Evolutionary conservation across 2,888 invertebrate genomes (phyloP).

Genomic region (Galerucella pusilla): DNA sequence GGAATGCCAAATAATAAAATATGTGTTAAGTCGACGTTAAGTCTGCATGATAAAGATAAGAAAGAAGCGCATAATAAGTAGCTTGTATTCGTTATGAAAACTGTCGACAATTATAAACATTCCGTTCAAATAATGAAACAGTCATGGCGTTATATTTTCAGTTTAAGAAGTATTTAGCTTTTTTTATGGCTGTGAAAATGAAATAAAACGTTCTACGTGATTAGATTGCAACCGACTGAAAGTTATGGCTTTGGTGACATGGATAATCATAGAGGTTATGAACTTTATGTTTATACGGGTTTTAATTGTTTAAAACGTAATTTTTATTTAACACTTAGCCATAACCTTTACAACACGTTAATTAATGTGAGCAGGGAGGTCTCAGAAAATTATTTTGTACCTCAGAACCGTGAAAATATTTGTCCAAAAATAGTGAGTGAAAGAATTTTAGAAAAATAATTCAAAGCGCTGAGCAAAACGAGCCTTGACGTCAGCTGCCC

Average conservation of each 20-base stretch:
- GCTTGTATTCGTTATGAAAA: constrained; percentile 17
- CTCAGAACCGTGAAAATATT: too few relatives aligned
- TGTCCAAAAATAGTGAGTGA: too few relatives aligned
- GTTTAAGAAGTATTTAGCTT: constrained; percentile 17
- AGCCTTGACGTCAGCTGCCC: too few relatives aligned
- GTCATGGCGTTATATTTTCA: constrained; percentile 19
- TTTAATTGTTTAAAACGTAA: neutral
- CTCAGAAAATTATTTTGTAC: too few relatives aligned
- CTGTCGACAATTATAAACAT: constrained; percentile 20
- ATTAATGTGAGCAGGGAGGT: too few relatives aligned
- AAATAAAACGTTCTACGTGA: neutral
- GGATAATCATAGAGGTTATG: neutral
- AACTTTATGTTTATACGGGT: neutral
- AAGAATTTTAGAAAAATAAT: too few relatives aligned
- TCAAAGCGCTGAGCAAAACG: too few relatives aligned
- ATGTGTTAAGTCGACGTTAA: constrained; percentile 33
- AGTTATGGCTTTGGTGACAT: too few relatives aligned
- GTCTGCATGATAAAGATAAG: constrained; percentile 33
- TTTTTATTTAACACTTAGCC: neutral
- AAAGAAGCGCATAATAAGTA: constrained; percentile 16
- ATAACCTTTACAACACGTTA: too few relatives aligned
- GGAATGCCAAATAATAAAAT: constrained; percentile 17
- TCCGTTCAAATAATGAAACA: constrained; percentile 19
- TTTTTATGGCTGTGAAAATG: constrained; percentile 1
- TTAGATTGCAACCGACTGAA: neutral